phyloP scores from a whole-genome alignment of 2,888 invertebrate genomes.

The Leptura quadrifasciata region DNA sequence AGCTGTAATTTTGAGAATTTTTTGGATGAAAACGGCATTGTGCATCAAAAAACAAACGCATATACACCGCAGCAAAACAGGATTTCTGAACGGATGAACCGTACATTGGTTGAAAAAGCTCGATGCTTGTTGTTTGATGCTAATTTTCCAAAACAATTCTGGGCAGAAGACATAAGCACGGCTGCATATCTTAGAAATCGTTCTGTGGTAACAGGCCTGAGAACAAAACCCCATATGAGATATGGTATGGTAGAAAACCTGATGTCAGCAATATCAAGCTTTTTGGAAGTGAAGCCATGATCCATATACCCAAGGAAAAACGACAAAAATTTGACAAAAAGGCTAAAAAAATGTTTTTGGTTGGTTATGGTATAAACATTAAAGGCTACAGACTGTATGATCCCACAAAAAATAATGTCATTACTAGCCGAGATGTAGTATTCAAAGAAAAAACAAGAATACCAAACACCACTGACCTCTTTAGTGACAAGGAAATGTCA shows the following conservation, averaged over 20 bases:
- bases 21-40: slow-evolving; percentile 55
- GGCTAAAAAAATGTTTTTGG: slow-evolving; percentile 59
- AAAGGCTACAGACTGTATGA: too few relatives aligned
- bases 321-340: slow-evolving; percentile 64
- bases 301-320: slow-evolving; percentile 63
- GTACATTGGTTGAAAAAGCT: slow-evolving; percentile 59
- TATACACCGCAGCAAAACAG: slow-evolving; percentile 63
- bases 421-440: too few relatives aligned
- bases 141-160: slow-evolving; percentile 42
- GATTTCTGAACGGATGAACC: slow-evolving; percentile 54
- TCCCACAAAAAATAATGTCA: too few relatives aligned
- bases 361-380: slow-evolving; percentile 63
- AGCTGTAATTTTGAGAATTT: not conserved
- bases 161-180: slow-evolving; percentile 54
- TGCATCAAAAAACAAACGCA: slow-evolving; percentile 56
- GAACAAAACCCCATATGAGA: slow-evolving; percentile 43
- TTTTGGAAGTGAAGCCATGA: slow-evolving; percentile 66
- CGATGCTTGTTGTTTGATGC: slow-evolving; percentile 40
- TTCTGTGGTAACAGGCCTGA: slow-evolving; percentile 45
- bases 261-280: slow-evolving; percentile 64
- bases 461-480: too few relatives aligned
- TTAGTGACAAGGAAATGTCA: too few relatives aligned
- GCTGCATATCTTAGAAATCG: slow-evolving; percentile 52
- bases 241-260: slow-evolving; percentile 60
- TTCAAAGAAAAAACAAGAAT: too few relatives aligned